These are phyloP conservation scores for Leucoraja ocellata DNA, from an alignment of 2,797 vertebrate genomes.

Conservation along the genomic window DNA sequence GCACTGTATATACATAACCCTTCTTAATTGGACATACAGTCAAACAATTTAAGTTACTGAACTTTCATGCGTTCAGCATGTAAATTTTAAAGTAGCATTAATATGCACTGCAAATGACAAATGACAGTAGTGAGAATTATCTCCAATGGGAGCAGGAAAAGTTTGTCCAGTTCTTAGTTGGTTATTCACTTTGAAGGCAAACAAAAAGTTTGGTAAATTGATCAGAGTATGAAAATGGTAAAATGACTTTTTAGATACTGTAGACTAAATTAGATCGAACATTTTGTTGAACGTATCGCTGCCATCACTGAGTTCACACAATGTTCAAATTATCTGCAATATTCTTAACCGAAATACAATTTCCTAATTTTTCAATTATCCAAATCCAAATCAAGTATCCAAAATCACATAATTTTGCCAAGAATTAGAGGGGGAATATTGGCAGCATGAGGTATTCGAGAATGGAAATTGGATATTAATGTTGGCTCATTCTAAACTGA, in stretches of 20 bases:
- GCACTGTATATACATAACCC: neutral
- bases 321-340: constrained; percentile 20
- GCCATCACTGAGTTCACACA: constrained; percentile 14
- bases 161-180: constrained; percentile 41
- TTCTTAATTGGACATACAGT: neutral
- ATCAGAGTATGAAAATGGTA: constrained; percentile 37
- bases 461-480: neutral
- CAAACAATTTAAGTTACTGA: constrained; percentile 40
- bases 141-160: constrained; percentile 40
- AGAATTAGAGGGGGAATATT: neutral
- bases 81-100: constrained; percentile 46
- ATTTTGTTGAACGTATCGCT: constrained; percentile 13
- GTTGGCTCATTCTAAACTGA: neutral
- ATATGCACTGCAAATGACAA: constrained; percentile 42
- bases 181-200: constrained; percentile 42
- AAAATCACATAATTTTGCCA: neutral
- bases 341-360: constrained; percentile 33
- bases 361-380: no score
- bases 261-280: constrained; percentile 2
- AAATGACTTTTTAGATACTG: neutral
- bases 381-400: no score
- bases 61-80: constrained; percentile 46
- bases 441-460: neutral
- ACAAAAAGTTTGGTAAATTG: constrained; percentile 42
- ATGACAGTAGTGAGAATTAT: constrained; percentile 40